Evolutionary conservation across 2,888 invertebrate species (phyloP).

Genomic region (Euphydryas editha): DNA sequence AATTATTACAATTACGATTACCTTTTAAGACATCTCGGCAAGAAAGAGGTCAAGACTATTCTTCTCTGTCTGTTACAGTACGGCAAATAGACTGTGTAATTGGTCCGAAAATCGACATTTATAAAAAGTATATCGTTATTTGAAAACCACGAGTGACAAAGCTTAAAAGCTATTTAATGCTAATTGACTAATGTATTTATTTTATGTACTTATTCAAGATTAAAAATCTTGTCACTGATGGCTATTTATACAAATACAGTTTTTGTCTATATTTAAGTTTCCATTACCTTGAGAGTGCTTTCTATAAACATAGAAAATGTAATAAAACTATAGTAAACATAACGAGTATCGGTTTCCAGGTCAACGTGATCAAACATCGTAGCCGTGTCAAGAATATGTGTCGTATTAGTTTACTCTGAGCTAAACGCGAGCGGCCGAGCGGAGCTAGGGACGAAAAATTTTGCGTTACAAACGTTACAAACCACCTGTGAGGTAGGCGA

Average conservation of each 20-base stretch:
- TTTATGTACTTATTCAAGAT: neutral
- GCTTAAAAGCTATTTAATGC: too few relatives aligned
- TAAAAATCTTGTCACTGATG: neutral
- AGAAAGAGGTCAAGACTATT: too few relatives aligned
- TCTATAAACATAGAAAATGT: slow-evolving; percentile 8
- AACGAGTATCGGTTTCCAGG: slow-evolving; percentile 6
- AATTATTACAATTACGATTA: too few relatives aligned
- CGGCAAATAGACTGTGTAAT: too few relatives aligned
- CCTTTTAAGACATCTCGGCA: too few relatives aligned
- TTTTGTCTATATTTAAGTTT: neutral
- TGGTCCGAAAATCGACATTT: too few relatives aligned
- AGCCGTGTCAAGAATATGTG: slow-evolving; percentile 10
- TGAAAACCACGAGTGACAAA: too few relatives aligned
- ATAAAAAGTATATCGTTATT: too few relatives aligned
- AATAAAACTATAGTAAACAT: slow-evolving; percentile 1
- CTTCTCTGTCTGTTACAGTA: too few relatives aligned
- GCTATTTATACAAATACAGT: neutral
- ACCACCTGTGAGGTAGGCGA: too few relatives aligned
- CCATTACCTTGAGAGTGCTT: neutral
- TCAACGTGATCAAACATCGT: slow-evolving; percentile 5
- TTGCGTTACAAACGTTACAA: too few relatives aligned
- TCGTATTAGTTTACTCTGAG: slow-evolving; percentile 9
- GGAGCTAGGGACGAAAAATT: neutral
- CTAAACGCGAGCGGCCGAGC: neutral
- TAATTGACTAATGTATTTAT: neutral